Evolutionary conservation across 2,888 invertebrate species (phyloP).

Genomic region (Ligdia adustata): DNA sequence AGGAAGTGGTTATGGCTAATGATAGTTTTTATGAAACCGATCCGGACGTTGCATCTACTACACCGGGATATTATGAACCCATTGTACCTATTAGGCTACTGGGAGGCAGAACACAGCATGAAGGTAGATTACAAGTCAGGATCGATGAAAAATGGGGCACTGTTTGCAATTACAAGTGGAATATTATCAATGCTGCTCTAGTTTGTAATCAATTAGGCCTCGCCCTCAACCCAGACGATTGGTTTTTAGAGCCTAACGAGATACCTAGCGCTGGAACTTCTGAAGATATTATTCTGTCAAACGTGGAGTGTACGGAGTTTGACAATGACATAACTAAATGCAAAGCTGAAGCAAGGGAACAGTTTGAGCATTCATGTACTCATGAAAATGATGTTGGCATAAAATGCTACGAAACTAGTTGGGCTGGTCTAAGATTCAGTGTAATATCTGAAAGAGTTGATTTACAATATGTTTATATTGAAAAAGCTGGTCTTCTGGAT

Average conservation of each 20-base stretch:
- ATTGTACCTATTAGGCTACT: constrained; percentile 90
- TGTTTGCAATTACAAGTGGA: constrained; percentile 98
- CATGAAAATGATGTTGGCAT: constrained; percentile 95
- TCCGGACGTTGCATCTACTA: constrained; percentile 84
- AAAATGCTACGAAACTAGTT: constrained; percentile 94
- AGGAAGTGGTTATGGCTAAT: constrained; percentile 87
- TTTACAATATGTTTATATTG: constrained; percentile 93
- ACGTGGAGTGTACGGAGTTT: constrained; percentile 95
- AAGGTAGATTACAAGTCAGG: constrained; percentile 94
- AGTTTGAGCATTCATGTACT: constrained; percentile 94
- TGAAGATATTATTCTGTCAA: constrained; percentile 91
- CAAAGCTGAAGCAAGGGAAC: constrained; percentile 88
- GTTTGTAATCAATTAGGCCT: constrained; percentile 98
- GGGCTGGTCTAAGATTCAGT: constrained; percentile 97
- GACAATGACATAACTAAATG: constrained; percentile 96
- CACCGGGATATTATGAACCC: constrained; percentile 84
- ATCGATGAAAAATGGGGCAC: constrained; percentile 97
- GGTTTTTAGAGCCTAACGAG: constrained; percentile 92
- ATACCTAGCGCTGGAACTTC: constrained; percentile 91
- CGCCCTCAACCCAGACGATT: constrained; percentile 95
- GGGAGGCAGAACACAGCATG: constrained; percentile 91
- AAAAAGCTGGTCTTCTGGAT: constrained; percentile 97
- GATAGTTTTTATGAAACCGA: constrained; percentile 86
- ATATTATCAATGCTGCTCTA: constrained; percentile 93
- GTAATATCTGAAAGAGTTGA: constrained; percentile 94